phyloP scores from a whole-genome alignment of 23 tunicate genomes.

The Corella eumyota region DNA sequence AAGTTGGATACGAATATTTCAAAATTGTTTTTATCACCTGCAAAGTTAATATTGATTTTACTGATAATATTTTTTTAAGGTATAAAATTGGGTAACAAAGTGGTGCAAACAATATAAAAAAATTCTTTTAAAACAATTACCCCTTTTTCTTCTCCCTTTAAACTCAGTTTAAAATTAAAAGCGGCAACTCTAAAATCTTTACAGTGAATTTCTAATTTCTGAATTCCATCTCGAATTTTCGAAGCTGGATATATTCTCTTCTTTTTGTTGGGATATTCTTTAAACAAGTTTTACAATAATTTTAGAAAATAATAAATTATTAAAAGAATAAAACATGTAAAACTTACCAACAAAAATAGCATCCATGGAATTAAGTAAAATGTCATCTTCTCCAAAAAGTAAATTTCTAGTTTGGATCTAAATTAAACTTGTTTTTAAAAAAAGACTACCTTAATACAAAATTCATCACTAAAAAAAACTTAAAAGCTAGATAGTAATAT shows the following conservation, averaged over 20 bases:
- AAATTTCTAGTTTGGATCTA: conserved; percentile 33
- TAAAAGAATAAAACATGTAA: neutral
- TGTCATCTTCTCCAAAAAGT: conserved; percentile 45
- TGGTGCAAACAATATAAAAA: neutral
- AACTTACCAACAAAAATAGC: conserved; percentile 59
- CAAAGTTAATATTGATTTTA: neutral
- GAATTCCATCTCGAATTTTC: conserved; percentile 52
- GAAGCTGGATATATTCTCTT: conserved; percentile 44
- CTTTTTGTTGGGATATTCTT: conserved; percentile 70
- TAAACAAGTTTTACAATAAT: neutral
- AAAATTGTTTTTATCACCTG: conserved; percentile 55
- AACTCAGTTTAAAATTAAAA: conserved; percentile 67
- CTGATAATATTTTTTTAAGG: neutral
- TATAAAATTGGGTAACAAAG: neutral
- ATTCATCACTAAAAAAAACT: no score
- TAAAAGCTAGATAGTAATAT: no score
- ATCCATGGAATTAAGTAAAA: conserved; percentile 36
- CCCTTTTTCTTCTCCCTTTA: conserved; percentile 42
- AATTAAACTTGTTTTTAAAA: conserved; percentile 1
- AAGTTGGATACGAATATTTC: conserved; percentile 60
- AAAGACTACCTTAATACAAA: neutral
- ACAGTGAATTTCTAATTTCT: conserved; percentile 62
- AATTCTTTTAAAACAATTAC: conserved; percentile 21
- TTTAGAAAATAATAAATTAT: neutral
- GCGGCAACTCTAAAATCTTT: conserved; percentile 69